Evolutionary conservation across 2,888 invertebrate genomes (phyloP), one percentile per base, ranked within the genome.

Genomic region (Poecilobothrus nobilitatus): DNA sequence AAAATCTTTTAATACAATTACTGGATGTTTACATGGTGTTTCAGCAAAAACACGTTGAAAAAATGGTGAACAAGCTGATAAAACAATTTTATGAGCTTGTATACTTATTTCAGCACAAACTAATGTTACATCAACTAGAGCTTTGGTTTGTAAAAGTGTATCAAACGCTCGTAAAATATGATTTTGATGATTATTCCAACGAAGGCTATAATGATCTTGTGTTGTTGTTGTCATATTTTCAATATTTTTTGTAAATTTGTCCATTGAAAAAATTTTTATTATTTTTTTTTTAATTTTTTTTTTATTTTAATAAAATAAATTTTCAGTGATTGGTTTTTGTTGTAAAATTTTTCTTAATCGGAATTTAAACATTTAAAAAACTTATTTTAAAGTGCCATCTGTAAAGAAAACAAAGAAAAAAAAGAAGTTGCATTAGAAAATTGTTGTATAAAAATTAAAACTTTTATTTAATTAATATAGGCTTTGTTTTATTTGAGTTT

Each of bases 161-260:
- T 94, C 94, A 83, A 95, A 94, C 67, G 94, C 91, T 76, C 91
- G 87, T 74, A 94, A 86, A 78, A 95, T 89, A 82, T 95, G 93
- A 75, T 88, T 88, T 81, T 92, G 93, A 85, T 95, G 95, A 84
- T 94, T 94, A 86, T 94, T 94, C 95, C 95, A 95, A 83, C 93
- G 88, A 78, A 95, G 86, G 80, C 93, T 94, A 84, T 94, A 95
- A 82, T 94, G 93, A 80, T 93, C 92, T 83, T 91, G 87, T 67
- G 70, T 71, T 33, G 68, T 71, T 44, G 44, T 68, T 33, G 65
- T 66, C 62, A 63, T 62, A n/a, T 15, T 53, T 53, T 53, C 53
- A 2, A 53, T 12, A 53, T 66, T 67, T 61, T 69, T 34, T 53
- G 67, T 67, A 70, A 53, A 53, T 53, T 53, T 53, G 5, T 53